Base-by-base conservation (phyloP, 2,888 invertebrate species). In the Eupithecia subumbrata region DNA sequence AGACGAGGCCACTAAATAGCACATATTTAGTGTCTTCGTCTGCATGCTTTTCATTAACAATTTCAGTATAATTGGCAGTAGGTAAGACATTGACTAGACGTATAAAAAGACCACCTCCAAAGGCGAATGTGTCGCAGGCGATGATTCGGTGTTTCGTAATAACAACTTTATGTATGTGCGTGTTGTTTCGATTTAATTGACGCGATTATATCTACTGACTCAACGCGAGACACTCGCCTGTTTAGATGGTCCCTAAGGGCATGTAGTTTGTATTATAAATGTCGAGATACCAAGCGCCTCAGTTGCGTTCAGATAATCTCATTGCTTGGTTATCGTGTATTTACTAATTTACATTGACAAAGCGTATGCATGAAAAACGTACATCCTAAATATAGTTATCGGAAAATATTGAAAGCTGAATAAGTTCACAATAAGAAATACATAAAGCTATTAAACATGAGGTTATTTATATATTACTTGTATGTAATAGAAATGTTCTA, bases 281-380 rank as follows among this genome's bases (percentile, higher is more conserved):
- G 64, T 70, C 12, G 16, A 43, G 12, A 25, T 25, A 14, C 34
- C 68, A 76, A 74, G 78, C 76, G 75, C 37, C 76, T 78, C 80
- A 75, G 2, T 66, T 73, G 60, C 73, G 74, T 78, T 56, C 43
- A 18, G 68, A 87, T 87, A 89, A 91, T 90, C 89, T 89, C 89
- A 87, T 87, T 87, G 89, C 88, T 87, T 87, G 87, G 87, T 86
- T 83, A 88, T 83, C 80, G 86, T 86, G 86, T 88, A 87, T 88
- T 87, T 86, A 90, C 84, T 86, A 90, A 88, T 89, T 88, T 90
- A 92, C 90, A 92, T 87, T 85, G 87, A 91, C 84, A 88, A 92
- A 92, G 92, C 91, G 84, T 87, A 85, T 87, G 84, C 71, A 85
- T 79, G 81, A 82, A 83, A 83, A 82, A 82, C 82, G 81, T 78